Base-by-base conservation (phyloP, 2,797 vertebrate genomes). In the Numenius phaeopus region DNA sequence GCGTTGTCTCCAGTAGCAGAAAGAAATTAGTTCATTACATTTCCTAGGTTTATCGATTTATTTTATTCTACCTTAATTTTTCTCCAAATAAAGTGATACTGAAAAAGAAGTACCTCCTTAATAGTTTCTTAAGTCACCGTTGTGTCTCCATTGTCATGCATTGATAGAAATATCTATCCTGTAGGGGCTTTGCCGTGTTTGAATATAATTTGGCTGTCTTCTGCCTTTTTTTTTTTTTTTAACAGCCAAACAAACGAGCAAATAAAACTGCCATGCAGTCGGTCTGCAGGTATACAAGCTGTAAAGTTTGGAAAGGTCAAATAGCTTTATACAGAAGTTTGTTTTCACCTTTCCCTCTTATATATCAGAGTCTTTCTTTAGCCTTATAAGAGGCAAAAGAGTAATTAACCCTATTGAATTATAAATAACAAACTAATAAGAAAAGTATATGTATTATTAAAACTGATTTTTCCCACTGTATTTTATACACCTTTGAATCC, bases 401-500 rank as follows among this genome's bases (percentile, higher is more conserved):
- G 83, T 78, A 94, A 80, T 67, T 83, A 89, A 61, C 16, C 34
- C 9, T 72, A 5, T 42, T 58, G 65, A 91, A 94, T 83, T 90
- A 81, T 86, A 83, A 90, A 86, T 72, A 93, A 20, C 18, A 87
- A 94, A 64, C 30, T 49, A 71, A 72, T 29, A 78, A 32, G 32
- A 85, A 67, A 88, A 71, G 7, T 46, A 4, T 54, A 75, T 81
- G 15, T 34, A 91, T 94, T 86, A 93, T 78, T 95, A 78, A 94
- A 90, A 69, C 19, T 37, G 20, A 26, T 73, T 92, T 93, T 87
- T 34, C 22, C 52, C 7, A 5, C 4, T 59, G 6, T 50, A 21
- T 81, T 90, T 91, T 65, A 34, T 18, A 54, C 19, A 67, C 8
- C 14, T 91, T 83, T 75, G 71, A 88, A 86, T 81, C 22, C 10